Evolutionary conservation across 2,797 vertebrate species (phyloP).

Genomic region (Eupleurogrammus muticus): DNA sequence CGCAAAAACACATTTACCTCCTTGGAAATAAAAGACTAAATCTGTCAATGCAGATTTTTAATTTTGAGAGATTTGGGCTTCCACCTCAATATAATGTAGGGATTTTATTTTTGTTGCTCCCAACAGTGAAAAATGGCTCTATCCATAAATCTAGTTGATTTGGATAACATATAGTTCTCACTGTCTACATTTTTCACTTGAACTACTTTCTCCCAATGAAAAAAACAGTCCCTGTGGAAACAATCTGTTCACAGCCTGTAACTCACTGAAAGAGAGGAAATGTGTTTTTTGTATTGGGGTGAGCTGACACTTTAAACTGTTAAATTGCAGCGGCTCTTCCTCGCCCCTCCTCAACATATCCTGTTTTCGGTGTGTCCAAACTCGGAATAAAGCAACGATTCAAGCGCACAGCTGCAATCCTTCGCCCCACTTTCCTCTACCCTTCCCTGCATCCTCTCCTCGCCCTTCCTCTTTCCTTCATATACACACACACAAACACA

Average conservation of each 20-base stretch:
- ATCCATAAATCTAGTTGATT: not conserved
- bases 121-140: not conserved
- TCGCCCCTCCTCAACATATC: constrained; percentile 60
- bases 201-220: not conserved
- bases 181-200: not conserved
- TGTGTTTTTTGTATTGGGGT: constrained; percentile 9
- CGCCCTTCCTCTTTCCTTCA: constrained; percentile 59
- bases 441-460: constrained; percentile 61
- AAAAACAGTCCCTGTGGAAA: not conserved
- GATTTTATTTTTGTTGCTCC: not conserved
- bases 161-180: not conserved
- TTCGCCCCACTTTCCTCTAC: constrained; percentile 62
- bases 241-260: not conserved
- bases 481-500: constrained; percentile 3
- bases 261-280: not conserved
- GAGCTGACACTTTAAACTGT: constrained; percentile 48
- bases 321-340: constrained; percentile 51
- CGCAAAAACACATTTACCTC: not conserved
- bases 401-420: constrained; percentile 76
- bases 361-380: constrained; percentile 71
- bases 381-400: constrained; percentile 78
- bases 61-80: not conserved
- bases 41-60: not conserved
- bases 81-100: not conserved
- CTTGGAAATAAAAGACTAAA: no score